Evolutionary conservation across 2,888 invertebrate species (phyloP).

Genomic region (Adelognathus sp.): DNA sequence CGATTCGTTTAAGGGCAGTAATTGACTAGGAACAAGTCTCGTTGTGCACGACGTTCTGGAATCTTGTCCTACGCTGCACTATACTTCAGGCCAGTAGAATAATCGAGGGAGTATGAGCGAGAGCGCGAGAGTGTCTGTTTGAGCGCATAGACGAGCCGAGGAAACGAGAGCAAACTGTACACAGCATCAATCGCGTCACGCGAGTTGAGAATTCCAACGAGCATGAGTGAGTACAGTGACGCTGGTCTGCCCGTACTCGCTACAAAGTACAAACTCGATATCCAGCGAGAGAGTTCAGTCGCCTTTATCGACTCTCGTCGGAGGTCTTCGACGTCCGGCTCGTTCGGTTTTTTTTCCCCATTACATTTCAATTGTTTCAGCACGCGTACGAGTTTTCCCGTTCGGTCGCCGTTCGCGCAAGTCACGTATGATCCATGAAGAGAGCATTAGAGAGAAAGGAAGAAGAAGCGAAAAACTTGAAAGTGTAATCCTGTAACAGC

Average conservation of each 20-base stretch:
- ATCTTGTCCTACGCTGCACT: not conserved
- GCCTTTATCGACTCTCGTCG: not conserved
- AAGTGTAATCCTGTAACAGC: not conserved
- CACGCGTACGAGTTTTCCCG: not conserved
- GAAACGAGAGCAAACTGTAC: not conserved
- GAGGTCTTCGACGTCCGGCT: not conserved
- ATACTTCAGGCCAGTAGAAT: not conserved
- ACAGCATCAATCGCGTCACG: not conserved
- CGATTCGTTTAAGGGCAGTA: too few relatives aligned
- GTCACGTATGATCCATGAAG: not conserved
- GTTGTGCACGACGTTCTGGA: not conserved
- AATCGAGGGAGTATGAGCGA: not conserved
- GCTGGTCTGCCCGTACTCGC: not conserved
- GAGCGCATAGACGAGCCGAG: not conserved
- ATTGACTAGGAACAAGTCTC: too few relatives aligned
- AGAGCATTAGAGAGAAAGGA: not conserved
- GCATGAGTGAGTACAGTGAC: not conserved
- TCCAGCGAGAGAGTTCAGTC: conserved; percentile 15
- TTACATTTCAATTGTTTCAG: not conserved
- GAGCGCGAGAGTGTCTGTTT: not conserved
- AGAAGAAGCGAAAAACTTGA: not conserved
- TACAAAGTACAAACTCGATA: conserved; percentile 7
- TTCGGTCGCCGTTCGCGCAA: not conserved
- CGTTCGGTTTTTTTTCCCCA: not conserved
- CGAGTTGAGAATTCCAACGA: conserved; percentile 12